phyloP scores from a whole-genome alignment of 2,797 vertebrate species.

The Falco rusticolus region DNA sequence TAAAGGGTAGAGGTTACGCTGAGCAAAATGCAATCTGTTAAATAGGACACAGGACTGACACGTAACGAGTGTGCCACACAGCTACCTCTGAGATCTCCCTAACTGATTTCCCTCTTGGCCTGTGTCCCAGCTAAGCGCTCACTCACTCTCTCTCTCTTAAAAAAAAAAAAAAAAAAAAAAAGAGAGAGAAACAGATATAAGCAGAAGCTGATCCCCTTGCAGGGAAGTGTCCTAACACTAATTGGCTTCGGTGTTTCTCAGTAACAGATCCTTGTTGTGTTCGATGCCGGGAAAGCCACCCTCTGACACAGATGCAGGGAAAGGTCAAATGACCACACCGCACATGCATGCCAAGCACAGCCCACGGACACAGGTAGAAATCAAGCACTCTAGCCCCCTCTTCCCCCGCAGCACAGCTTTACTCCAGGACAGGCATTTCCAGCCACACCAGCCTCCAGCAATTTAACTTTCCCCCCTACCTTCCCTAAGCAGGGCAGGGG shows the following conservation, averaged over 20 bases:
- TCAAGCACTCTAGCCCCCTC: accelerated
- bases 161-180: not conserved
- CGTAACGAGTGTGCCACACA: not conserved
- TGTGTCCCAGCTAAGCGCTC: not conserved
- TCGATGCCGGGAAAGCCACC: not conserved
- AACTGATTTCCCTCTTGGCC: not conserved
- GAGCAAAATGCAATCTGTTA: not conserved
- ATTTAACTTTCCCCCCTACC: accelerated
- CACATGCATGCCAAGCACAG: accelerated
- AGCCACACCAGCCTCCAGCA: accelerated
- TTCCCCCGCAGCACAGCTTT: not conserved
- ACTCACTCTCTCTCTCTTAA: too few species aligned
- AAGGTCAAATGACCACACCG: not conserved
- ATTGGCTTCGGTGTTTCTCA: not conserved
- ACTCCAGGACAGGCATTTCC: not conserved
- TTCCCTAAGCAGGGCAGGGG: accelerated
- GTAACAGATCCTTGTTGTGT: not conserved
- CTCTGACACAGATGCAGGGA: not conserved
- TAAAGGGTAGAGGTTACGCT: not conserved
- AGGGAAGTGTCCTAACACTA: not conserved
- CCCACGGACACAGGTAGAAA: not conserved
- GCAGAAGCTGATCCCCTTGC: not conserved
- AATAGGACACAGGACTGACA: not conserved
- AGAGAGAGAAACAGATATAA: not conserved
- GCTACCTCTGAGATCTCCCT: not conserved